Evolutionary conservation across 1,140 invertebrate species (phyloP).

Genomic region (Zeugodacus cucurbitae): DNA sequence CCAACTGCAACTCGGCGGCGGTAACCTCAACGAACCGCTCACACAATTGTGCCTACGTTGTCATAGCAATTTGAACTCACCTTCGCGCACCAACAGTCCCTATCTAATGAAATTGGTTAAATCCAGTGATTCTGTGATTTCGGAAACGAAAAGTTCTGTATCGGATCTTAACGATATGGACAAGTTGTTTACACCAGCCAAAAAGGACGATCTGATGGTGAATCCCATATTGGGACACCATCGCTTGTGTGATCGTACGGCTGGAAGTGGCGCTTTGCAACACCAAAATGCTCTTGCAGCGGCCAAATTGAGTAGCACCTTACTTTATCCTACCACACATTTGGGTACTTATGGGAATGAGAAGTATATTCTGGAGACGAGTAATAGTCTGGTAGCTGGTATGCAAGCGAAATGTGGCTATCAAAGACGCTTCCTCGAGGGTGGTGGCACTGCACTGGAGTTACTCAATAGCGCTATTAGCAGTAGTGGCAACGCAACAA

Average conservation of each 20-base stretch:
- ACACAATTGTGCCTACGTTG: constrained; percentile 71
- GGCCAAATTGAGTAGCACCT: background rate
- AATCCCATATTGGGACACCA: constrained; percentile 71
- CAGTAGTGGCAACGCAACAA: constrained; percentile 45
- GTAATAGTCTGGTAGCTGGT: constrained; percentile 42
- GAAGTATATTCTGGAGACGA: constrained; percentile 59
- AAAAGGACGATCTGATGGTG: constrained; percentile 65
- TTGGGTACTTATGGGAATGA: constrained; percentile 57
- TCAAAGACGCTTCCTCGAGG: constrained; percentile 57
- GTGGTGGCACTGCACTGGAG: constrained; percentile 59
- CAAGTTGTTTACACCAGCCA: constrained; percentile 61
- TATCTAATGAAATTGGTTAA: constrained; percentile 65
- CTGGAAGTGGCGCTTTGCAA: background rate
- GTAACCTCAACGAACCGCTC: constrained; percentile 64
- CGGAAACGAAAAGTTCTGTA: constrained; percentile 64
- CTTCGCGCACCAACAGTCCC: constrained; percentile 63
- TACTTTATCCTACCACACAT: constrained; percentile 53
- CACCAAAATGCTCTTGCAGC: background rate
- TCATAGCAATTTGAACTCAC: constrained; percentile 64
- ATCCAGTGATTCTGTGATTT: constrained; percentile 64
- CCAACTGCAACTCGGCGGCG: constrained; percentile 51
- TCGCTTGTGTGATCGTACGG: constrained; percentile 69
- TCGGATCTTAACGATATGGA: constrained; percentile 64
- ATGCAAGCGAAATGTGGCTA: constrained; percentile 44
- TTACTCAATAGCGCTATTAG: constrained; percentile 42